Base-by-base conservation (phyloP, 2,888 invertebrate species). In the Acrobasis repandana region DNA sequence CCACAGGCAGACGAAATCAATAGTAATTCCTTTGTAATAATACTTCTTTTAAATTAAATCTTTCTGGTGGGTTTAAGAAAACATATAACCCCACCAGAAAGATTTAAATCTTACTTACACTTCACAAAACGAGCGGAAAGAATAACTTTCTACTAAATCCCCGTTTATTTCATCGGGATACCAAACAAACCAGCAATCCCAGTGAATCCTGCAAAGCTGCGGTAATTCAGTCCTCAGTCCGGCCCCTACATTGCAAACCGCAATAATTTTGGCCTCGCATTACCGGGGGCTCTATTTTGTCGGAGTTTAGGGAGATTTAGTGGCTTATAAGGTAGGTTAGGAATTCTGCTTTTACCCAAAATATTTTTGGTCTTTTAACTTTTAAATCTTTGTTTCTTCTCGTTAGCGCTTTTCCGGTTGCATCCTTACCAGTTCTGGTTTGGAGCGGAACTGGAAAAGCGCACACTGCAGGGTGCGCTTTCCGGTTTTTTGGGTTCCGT, bases 181-280 rank as follows among this genome's bases (percentile, higher is more conserved):
- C 3, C 20, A 38, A 54, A 10, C 38, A 52, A 48, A 1, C 14
- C 46, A 34, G 52, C 61, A 71, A 71, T 72, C 72, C 74, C 65
- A 59, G 61, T 62, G 74, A 74, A 71, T 71, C 76, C 68, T 62
- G 65, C 75, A 74, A 77, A 75, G 71, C 63, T 65, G 66, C 70
- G 73, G 73, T 54, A 54, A 36, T 16, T 36, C 54, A 43, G 54
- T 54, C 69, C 61, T 67, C 66, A 67, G 70, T 65, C 68, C 70
- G 64, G 69, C 56, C 66, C 66, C 73, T 79, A 77, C 76, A 77
- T 77, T 75, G 69, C 65, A 63, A 56, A 65, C 74, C 76, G 72
- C 78, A 75, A 75, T 79, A 74, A 72, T 75, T 73, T 70, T 63
- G 67, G 66, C 71, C 65, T 64, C 64, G 70, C 64, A 69, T 69